Evolutionary conservation across 2,888 invertebrate species (phyloP), one percentile per base, ranked within the genome.

Genomic region (Hirtodrosophila trivittata): DNA sequence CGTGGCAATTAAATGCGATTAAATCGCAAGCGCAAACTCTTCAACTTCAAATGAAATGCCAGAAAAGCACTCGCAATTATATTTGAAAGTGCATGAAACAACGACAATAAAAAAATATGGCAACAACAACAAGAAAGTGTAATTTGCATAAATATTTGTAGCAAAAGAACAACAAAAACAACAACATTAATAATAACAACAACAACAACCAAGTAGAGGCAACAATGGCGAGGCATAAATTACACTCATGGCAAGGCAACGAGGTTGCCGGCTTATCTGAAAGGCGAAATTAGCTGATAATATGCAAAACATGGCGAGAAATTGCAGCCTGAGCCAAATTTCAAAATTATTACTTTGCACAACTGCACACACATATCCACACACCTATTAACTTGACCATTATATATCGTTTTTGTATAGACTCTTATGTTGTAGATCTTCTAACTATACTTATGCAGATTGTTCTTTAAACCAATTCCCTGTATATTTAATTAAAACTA

Each of bases 221-320:
- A 55, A 55, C 69, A 62, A 66, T 77, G 78, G 77, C 64, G 67
- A 72, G 80, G 85, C 83, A 82, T 82, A 85, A 82, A 82, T 82
- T 82, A 82, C 64, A 85, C 83, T 80, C 83, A 66, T 75, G 83
- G 75, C 62, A 72, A 72, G 62, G 80, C 80, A 80, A 77, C 70
- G 67, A 70, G 82, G 70, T 74, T 77, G 71, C 47, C 60, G 64
- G 78, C 86, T 86, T 83, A 84, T 86, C 83, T 84, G 66, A 74
- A 63, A 74, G 66, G 76, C 77, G 65, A 83, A 83, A 83, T 86
- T 86, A 83, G 84, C 86, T 83, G 86, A 83, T 83, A 83, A 83
- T 86, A 83, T 83, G 83, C 83, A 83, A 83, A 83, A 83, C 83
- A 83, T 74, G 78, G 70, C 73, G 66, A 75, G 80, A 82, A 82